These are phyloP conservation scores for Apodemia zela DNA, from an alignment of 2,888 invertebrate species.

Conservation along the genomic window DNA sequence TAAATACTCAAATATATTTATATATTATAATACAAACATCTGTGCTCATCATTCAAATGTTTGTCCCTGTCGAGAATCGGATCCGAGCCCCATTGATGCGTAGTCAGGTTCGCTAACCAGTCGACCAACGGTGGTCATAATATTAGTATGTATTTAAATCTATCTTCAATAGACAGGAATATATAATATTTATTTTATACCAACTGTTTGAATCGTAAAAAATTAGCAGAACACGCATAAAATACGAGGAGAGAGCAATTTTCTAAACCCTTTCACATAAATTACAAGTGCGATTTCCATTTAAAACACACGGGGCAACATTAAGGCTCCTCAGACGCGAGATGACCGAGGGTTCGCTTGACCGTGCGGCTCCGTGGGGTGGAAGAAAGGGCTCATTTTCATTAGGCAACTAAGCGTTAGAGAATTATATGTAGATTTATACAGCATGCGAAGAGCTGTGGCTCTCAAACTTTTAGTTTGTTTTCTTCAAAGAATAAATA, in stretches of 20 bases:
- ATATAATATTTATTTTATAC: slow-evolving; percentile 6
- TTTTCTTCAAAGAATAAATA: slow-evolving; percentile 7
- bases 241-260: slow-evolving; percentile 56
- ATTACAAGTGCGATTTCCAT: slow-evolving; percentile 73
- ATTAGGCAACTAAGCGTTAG: slow-evolving; percentile 65
- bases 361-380: slow-evolving; percentile 44
- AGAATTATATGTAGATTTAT: slow-evolving; percentile 62
- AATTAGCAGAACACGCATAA: slow-evolving; percentile 58
- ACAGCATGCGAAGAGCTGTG: slow-evolving; percentile 43
- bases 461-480: slow-evolving; percentile 47
- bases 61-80: no score
- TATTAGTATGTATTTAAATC: no score
- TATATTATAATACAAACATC: no score
- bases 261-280: slow-evolving; percentile 70
- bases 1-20: no score
- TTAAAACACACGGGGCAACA: slow-evolving; percentile 59
- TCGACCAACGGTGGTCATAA: no score
- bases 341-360: slow-evolving; percentile 48
- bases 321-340: slow-evolving; percentile 57
- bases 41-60: no score
- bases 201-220: slow-evolving; percentile 39
- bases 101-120: no score
- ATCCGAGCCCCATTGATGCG: no score
- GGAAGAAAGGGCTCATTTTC: slow-evolving; percentile 78
- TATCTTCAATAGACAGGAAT: background rate